A percentile compares a stretch with the other conserved stretches of the same genome.
Conservation (phyloP, 2,797 vertebrate species). For the Takifugu ocellatus region DNA sequence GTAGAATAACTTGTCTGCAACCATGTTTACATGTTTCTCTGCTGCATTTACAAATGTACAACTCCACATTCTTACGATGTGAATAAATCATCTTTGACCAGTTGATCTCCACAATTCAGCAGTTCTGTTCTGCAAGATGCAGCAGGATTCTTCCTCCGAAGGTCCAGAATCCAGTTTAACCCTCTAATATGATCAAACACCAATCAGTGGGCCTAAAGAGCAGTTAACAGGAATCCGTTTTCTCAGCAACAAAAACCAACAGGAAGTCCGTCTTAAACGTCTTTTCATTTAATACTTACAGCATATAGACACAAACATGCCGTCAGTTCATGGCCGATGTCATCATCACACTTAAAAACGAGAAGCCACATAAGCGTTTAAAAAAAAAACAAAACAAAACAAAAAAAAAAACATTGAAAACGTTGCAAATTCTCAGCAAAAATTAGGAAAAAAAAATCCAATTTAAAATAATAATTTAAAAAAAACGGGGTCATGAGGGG, state of each 20-base stretch:
- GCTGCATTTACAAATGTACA: slow-evolving; percentile 53
- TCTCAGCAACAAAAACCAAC: not conserved
- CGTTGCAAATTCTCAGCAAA: slow-evolving; percentile 45
- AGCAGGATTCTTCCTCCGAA: too few species aligned
- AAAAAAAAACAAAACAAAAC: not conserved
- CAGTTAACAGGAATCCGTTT: not conserved
- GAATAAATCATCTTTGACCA: slow-evolving; percentile 52
- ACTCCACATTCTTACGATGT: slow-evolving; percentile 60
- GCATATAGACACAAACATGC: slow-evolving; percentile 35
- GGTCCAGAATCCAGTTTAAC: not conserved
- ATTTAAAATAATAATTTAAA: not conserved
- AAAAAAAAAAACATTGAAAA: not conserved
- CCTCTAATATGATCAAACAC: slow-evolving; percentile 19
- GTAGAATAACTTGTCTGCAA: slow-evolving; percentile 19
- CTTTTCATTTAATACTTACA: slow-evolving; percentile 60
- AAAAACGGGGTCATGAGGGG: slow-evolving; percentile 42
- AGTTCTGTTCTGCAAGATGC: not conserved
- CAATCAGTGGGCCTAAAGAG: not conserved
- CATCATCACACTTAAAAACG: not conserved
- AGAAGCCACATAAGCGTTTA: not conserved
- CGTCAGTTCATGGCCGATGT: not conserved
- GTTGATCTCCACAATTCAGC: not conserved
- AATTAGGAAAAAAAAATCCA: slow-evolving; percentile 28
- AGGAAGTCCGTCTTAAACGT: slow-evolving; percentile 19
- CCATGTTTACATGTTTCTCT: slow-evolving; percentile 56